Percentiles rank a stretch among this genome's conserved stretches.
phyloP scores from a whole-genome alignment of 2,113 vertebrate species.

The Tauraco erythrolophus region DNA sequence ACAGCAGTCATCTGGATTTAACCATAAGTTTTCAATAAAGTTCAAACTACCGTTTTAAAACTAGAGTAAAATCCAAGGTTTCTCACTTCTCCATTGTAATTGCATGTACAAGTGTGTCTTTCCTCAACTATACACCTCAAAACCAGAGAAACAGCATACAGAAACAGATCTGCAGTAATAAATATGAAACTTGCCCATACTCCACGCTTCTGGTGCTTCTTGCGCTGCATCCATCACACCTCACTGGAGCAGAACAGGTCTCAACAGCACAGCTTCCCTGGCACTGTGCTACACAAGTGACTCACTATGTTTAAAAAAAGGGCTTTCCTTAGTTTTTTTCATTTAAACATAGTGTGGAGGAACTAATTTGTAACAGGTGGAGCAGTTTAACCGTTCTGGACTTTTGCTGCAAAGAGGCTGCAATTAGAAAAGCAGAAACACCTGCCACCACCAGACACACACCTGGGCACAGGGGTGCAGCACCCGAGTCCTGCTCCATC shows the following conservation, averaged over 20 bases:
- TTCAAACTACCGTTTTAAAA: background rate
- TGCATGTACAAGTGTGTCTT: accelerated
- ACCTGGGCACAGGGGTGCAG: background rate
- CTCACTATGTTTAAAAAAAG: background rate
- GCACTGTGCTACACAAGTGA: background rate
- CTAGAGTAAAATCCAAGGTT: background rate
- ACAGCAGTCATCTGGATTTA: background rate
- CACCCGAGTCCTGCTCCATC: background rate
- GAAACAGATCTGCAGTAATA: accelerated
- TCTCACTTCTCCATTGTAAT: background rate
- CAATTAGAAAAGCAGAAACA: background rate
- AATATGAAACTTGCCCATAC: accelerated
- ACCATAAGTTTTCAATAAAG: background rate
- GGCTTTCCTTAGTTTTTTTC: background rate
- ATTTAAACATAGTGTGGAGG: background rate
- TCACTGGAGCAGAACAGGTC: accelerated
- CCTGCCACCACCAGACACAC: background rate
- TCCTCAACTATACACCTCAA: background rate
- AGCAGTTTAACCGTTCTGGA: background rate
- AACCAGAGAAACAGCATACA: accelerated
- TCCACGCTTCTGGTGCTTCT: background rate
- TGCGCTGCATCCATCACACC: accelerated
- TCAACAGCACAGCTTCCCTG: background rate
- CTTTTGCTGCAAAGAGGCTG: background rate
- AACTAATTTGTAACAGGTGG: background rate